phyloP scores from a whole-genome alignment of 2,113 vertebrate species.

The Conger conger region DNA sequence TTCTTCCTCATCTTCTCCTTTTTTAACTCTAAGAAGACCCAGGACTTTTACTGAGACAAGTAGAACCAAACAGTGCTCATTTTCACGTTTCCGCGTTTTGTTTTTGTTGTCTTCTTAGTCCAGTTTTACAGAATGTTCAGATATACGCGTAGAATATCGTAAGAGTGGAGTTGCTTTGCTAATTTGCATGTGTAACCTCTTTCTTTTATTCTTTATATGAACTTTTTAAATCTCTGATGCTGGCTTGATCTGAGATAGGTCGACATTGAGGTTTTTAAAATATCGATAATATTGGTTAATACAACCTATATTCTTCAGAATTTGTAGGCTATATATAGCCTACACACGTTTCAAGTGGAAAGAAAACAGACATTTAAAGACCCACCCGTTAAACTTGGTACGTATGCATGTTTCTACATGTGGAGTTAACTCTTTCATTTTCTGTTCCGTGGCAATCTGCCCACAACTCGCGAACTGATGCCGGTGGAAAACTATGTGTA shows the following conservation, averaged over 20 bases:
- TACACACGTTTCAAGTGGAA: conserved; percentile 16
- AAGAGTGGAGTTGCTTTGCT: not conserved
- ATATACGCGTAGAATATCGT: conserved; percentile 12
- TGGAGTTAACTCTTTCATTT: conserved; percentile 23
- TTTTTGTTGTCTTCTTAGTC: not conserved
- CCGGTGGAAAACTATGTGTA: conserved; percentile 39
- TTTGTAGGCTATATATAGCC: not conserved
- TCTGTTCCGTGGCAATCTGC: conserved; percentile 10
- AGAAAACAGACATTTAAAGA: conserved; percentile 24
- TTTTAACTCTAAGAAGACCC: conserved; percentile 45
- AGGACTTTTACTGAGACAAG: conserved; percentile 28
- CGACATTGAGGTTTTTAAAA: not conserved
- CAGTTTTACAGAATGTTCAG: conserved; percentile 2
- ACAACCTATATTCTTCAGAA: not conserved
- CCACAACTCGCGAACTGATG: not conserved
- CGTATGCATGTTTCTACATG: conserved; percentile 39
- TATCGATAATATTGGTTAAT: not conserved
- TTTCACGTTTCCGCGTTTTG: conserved; percentile 19
- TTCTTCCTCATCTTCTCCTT: conserved; percentile 36
- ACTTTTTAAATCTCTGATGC: conserved; percentile 8
- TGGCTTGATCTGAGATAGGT: not conserved
- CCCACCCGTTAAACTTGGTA: conserved; percentile 39
- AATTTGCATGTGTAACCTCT: not conserved
- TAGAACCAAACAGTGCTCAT: conserved; percentile 23
- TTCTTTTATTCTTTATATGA: conserved; percentile 14